phyloP scores from a whole-genome alignment of 1,140 invertebrate species.

The Drosophila ogumai region DNA sequence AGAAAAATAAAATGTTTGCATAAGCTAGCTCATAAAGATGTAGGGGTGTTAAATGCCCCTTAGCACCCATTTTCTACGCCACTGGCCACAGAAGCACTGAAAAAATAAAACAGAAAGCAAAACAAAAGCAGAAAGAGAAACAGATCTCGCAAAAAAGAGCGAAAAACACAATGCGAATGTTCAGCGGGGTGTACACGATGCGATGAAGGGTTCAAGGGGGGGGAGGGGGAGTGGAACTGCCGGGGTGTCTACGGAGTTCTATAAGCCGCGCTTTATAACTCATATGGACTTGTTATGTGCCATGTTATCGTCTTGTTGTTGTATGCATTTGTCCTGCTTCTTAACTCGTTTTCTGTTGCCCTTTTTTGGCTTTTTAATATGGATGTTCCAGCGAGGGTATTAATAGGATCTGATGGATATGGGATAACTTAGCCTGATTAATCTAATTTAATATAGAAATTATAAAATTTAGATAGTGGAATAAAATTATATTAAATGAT shows the following conservation, averaged over 20 bases:
- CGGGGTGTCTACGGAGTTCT: slow-evolving; percentile 26
- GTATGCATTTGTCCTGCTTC: slow-evolving; percentile 35
- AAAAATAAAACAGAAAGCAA: slow-evolving; percentile 33
- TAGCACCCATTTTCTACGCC: background rate
- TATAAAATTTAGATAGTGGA: background rate
- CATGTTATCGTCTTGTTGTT: slow-evolving; percentile 52
- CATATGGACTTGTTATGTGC: slow-evolving; percentile 53
- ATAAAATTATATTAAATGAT: background rate
- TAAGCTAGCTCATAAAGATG: background rate
- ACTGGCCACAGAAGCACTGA: slow-evolving; percentile 4
- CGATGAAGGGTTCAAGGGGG: background rate
- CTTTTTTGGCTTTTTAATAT: slow-evolving; percentile 34
- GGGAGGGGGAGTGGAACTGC: background rate
- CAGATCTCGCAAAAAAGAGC: slow-evolving; percentile 33
- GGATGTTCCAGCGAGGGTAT: slow-evolving; percentile 3
- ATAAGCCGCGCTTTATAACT: slow-evolving; percentile 34
- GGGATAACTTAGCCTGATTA: background rate
- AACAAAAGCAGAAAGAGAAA: slow-evolving; percentile 26
- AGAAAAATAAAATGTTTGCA: background rate
- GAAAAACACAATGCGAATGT: slow-evolving; percentile 31
- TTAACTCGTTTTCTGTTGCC: slow-evolving; percentile 23
- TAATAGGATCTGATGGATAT: background rate
- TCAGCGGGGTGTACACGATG: slow-evolving; percentile 3
- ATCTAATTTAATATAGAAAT: background rate
- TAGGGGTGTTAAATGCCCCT: background rate